Conservation (phyloP, 2,888 invertebrate species). For the Anaspis maculata region DNA sequence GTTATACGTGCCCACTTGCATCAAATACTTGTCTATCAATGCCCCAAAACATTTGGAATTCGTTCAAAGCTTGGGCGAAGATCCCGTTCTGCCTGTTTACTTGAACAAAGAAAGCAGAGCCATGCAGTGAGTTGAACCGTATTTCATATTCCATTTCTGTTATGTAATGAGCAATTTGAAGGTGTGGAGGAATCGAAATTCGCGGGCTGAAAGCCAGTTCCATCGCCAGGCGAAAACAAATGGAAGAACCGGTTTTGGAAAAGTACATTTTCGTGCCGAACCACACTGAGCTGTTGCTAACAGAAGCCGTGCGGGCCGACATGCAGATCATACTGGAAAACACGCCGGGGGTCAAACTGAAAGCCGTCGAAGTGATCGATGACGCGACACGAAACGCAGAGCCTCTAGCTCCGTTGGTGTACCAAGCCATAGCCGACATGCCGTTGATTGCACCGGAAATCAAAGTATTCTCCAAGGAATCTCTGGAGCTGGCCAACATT, state of each 20-base stretch:
- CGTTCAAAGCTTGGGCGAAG: constrained; percentile 31
- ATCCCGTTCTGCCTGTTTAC: constrained; percentile 25
- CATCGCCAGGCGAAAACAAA: constrained; percentile 57
- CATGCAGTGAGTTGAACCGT: too few species aligned
- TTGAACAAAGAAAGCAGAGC: constrained; percentile 23
- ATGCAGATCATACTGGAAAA: constrained; percentile 69
- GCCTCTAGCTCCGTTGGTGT: constrained; percentile 2
- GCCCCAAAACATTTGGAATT: constrained; percentile 52
- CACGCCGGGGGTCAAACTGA: constrained; percentile 51
- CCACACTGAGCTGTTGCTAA: constrained; percentile 17
- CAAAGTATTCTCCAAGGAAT: constrained; percentile 3
- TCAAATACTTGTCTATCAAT: constrained; percentile 62
- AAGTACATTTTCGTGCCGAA: constrained; percentile 63
- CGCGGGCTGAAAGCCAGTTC: constrained; percentile 66
- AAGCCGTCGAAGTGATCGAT: constrained; percentile 45
- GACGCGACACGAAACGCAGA: constrained; percentile 3
- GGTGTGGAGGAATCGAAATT: constrained; percentile 68
- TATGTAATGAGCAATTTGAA: constrained; percentile 1
- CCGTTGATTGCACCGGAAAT: constrained; percentile 4
- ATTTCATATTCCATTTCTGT: too few species aligned
- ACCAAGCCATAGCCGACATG: constrained; percentile 4
- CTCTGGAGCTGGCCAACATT: constrained; percentile 1
- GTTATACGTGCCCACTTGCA: constrained; percentile 67
- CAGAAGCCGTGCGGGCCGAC: constrained; percentile 46
- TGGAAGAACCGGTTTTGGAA: constrained; percentile 66